phyloP scores from a whole-genome alignment of 2,888 invertebrate species.

The Capitulum mitella region DNA sequence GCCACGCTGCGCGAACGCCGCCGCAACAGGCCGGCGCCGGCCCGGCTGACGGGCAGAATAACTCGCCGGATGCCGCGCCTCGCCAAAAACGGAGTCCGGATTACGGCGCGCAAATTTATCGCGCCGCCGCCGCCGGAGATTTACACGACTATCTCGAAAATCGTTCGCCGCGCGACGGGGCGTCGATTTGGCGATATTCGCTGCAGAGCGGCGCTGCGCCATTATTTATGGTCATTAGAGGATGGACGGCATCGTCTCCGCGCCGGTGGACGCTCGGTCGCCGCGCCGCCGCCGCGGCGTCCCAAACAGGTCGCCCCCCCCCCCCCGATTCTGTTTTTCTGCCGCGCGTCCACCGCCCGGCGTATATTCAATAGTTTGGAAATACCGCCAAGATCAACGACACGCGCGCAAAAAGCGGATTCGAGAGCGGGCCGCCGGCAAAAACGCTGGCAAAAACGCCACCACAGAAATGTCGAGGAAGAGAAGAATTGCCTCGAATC shows the following conservation, averaged over 20 bases:
- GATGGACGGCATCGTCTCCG: neutral
- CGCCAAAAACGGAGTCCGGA: neutral
- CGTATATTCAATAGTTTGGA: conserved; percentile 22
- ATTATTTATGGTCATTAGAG: conserved; percentile 12
- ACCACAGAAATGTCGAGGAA: neutral
- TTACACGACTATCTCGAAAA: conserved; percentile 17
- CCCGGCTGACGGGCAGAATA: neutral
- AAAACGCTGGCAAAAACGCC: neutral
- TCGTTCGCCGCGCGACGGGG: conserved; percentile 6
- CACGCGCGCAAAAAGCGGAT: neutral
- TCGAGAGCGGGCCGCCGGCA: neutral
- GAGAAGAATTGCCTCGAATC: conserved; percentile 16
- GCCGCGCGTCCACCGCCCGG: neutral
- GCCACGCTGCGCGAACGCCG: neutral
- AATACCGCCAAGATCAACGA: conserved; percentile 17
- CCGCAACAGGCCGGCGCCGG: neutral
- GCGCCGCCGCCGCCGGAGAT: neutral
- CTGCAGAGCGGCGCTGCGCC: neutral
- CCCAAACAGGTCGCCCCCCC: neutral
- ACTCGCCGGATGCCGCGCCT: neutral
- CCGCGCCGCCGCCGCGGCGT: neutral
- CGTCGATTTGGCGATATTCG: conserved; percentile 14
- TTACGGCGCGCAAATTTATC: conserved; percentile 9
- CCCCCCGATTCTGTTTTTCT: neutral
- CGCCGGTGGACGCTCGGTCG: neutral